A percentile compares a stretch with the other conserved stretches of the same genome.
phyloP scores from a whole-genome alignment of 2,888 invertebrate genomes.

The Rhynchonema sp. region DNA sequence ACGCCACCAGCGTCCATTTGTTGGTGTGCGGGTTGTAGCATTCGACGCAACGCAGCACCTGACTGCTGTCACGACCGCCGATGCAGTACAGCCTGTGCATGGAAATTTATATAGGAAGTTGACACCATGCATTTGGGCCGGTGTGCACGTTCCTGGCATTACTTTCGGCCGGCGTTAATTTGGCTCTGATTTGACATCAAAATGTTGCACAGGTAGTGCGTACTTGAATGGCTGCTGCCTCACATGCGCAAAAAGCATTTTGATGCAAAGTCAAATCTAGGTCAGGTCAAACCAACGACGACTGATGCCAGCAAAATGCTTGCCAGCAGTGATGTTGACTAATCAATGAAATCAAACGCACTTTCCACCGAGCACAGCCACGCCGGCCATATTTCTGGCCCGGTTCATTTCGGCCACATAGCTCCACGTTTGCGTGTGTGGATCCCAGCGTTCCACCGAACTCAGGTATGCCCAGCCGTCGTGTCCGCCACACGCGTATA shows the following conservation, averaged over 20 bases:
- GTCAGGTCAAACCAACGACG: too few species aligned
- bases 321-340: background rate
- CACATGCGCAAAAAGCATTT: too few species aligned
- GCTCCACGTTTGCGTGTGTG: conserved; percentile 65
- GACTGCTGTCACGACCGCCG: conserved; percentile 74
- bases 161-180: too few species aligned
- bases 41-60: conserved; percentile 72
- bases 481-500: conserved; percentile 85
- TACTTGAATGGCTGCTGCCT: too few species aligned
- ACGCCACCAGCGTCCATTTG: conserved; percentile 62
- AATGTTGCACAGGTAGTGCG: too few species aligned
- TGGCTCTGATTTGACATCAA: too few species aligned
- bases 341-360: conserved; percentile 17
- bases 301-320: too few species aligned
- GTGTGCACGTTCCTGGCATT: too few species aligned
- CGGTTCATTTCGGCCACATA: conserved; percentile 72
- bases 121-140: too few species aligned
- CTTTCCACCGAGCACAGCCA: conserved; percentile 58
- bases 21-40: conserved; percentile 59
- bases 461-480: conserved; percentile 87
- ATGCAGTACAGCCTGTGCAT: conserved; percentile 6
- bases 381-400: conserved; percentile 70
- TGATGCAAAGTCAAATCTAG: too few species aligned
- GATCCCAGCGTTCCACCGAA: conserved; percentile 81
- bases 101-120: too few species aligned